Percentiles rank a stretch among this genome's conserved stretches.
Evolutionary conservation across 2,797 vertebrate species (phyloP).

Genomic region (Lutjanus argentimaculatus): DNA sequence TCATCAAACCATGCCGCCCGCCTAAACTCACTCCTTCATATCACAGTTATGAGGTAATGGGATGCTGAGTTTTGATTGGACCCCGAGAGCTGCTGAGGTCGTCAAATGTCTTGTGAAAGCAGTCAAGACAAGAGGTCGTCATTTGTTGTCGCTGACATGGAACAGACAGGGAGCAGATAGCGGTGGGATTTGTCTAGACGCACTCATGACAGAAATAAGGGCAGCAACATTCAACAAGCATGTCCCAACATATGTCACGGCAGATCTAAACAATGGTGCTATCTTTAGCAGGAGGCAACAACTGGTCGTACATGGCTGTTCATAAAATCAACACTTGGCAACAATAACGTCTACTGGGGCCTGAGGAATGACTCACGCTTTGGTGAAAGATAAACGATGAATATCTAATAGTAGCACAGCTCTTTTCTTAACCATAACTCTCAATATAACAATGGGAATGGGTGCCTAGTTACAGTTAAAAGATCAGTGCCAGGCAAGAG

Average conservation of each 20-base stretch:
- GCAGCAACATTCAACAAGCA: conserved; percentile 42
- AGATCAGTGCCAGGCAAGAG: too few relatives aligned
- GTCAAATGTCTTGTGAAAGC: conserved; percentile 62
- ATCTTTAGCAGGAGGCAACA: conserved; percentile 66
- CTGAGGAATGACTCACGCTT: conserved; percentile 7
- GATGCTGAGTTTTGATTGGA: conserved; percentile 35
- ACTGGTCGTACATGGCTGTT: conserved; percentile 48
- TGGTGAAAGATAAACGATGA: conserved; percentile 29
- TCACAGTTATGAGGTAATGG: conserved; percentile 71
- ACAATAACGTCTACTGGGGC: conserved; percentile 27
- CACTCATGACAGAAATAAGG: conserved; percentile 38
- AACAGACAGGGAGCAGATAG: conserved; percentile 17
- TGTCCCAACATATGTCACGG: conserved; percentile 52
- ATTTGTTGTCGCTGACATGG: conserved; percentile 51
- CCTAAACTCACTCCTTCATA: conserved; percentile 67
- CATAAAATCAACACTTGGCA: conserved; percentile 57
- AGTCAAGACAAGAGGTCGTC: conserved; percentile 28
- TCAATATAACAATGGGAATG: neutral
- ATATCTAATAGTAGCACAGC: neutral
- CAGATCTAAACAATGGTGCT: conserved; percentile 62
- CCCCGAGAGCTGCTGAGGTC: conserved; percentile 61
- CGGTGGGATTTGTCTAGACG: conserved; percentile 23
- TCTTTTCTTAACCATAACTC: neutral
- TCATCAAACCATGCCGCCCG: conserved; percentile 68
- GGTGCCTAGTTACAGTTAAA: too few relatives aligned